Percentiles rank a stretch among this genome's conserved stretches.
Evolutionary conservation across 2,797 vertebrate species (phyloP).

Genomic region (Chloroceryle inda): DNA sequence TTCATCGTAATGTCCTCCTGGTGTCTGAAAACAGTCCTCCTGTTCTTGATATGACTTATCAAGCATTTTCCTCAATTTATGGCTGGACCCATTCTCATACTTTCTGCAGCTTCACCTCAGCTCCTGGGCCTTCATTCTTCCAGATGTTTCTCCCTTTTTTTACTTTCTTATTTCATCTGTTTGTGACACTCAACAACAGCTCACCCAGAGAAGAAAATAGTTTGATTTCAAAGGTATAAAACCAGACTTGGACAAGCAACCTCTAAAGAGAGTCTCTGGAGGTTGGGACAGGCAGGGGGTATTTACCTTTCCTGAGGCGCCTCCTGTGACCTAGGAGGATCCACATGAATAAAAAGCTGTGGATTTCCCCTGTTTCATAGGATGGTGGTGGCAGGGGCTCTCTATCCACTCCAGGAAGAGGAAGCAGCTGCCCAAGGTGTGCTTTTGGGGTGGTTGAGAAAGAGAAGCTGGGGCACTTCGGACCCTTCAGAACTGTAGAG

Average conservation of each 20-base stretch:
- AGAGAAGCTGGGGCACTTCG: background rate
- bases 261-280: background rate
- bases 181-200: background rate
- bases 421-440: background rate
- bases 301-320: background rate
- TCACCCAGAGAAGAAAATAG: background rate
- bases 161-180: background rate
- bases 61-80: background rate
- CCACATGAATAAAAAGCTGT: background rate
- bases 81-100: background rate
- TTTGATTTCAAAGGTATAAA: background rate
- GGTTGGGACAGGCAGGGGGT: background rate
- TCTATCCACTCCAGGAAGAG: background rate
- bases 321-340: background rate
- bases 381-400: background rate
- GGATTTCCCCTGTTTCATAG: background rate
- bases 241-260: background rate
- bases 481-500: background rate
- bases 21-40: background rate
- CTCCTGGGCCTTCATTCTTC: background rate
- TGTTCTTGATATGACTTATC: background rate
- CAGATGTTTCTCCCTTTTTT: background rate
- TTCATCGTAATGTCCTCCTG: background rate
- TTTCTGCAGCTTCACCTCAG: background rate
- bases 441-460: background rate